Evolutionary conservation across 2,797 vertebrate genomes (phyloP).

Genomic region (Squalus acanthias): DNA sequence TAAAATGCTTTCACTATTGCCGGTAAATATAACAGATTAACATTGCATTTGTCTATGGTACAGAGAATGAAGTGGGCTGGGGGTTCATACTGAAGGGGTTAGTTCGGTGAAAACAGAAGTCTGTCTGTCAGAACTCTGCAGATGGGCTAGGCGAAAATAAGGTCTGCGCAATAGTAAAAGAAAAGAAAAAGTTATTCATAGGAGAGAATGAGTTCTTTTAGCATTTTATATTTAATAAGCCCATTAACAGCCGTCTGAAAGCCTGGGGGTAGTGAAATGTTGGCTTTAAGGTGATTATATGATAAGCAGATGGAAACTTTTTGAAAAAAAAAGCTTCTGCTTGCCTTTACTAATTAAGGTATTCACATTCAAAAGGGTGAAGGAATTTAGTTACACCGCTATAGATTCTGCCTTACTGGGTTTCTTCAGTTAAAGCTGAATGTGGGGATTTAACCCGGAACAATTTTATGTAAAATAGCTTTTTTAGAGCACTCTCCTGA

Average conservation of each 20-base stretch:
- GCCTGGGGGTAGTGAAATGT: neutral
- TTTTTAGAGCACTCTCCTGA: neutral
- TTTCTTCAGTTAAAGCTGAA: neutral
- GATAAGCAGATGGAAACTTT: conserved; percentile 18
- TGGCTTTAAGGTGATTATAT: neutral
- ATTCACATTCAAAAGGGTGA: neutral
- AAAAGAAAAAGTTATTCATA: neutral
- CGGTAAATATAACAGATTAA: neutral
- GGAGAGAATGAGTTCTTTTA: neutral
- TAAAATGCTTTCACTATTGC: neutral
- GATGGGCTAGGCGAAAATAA: neutral
- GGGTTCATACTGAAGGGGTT: neutral
- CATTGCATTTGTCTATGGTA: neutral
- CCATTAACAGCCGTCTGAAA: neutral
- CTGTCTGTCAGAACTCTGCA: neutral
- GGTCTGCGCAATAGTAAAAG: neutral
- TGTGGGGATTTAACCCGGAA: neutral
- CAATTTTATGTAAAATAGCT: neutral
- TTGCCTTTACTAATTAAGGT: neutral
- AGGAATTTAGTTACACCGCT: neutral
- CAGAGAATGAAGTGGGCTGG: neutral
- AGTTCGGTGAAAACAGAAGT: neutral
- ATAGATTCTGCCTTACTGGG: neutral
- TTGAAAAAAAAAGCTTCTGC: neutral
- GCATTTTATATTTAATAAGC: neutral